phyloP scores from a whole-genome alignment of 2,113 vertebrate species.

The human (Homo sapiens) region GRCh38 chr11:17157501-17158000 shows the following conservation, averaged over 20 bases:
- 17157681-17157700: conserved; percentile 2
- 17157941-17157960: conserved; percentile 36
- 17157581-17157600: neutral
- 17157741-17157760: conserved; percentile 11
- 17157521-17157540: neutral
- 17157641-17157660: conserved; percentile 24
- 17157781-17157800: neutral
- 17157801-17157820: neutral
- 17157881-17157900: neutral
- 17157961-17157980: conserved; percentile 60
- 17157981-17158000: conserved; percentile 6
- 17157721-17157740: conserved; percentile 16
- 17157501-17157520: neutral
- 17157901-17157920: conserved; percentile 23
- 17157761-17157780: neutral
- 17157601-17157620: neutral
- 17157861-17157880: neutral
- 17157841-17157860: neutral
- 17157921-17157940: conserved; percentile 30
- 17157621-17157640: conserved; percentile 13
- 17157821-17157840: neutral
- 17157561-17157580: neutral
- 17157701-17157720: neutral
- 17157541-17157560: neutral
- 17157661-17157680: conserved; percentile 25